Evolutionary conservation across 2,113 vertebrate genomes (phyloP).

Genomic region (Labrus mixtus): DNA sequence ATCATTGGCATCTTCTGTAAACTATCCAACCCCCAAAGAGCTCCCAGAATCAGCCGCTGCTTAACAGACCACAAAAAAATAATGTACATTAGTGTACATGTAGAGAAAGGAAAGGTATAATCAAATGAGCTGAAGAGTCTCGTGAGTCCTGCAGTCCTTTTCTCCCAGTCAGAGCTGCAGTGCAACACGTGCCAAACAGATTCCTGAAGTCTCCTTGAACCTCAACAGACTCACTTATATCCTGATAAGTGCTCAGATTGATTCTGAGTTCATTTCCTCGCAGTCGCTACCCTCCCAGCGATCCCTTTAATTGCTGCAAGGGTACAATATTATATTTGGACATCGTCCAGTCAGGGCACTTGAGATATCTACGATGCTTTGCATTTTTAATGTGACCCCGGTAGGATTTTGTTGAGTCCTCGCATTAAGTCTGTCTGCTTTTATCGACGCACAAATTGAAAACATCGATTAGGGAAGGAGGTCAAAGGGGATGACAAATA

Average conservation of each 20-base stretch:
- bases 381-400: constrained; percentile 70
- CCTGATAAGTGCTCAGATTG: constrained; percentile 72
- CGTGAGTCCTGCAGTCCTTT: constrained; percentile 37
- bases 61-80: background rate
- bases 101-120: constrained; percentile 17
- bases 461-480: constrained; percentile 67
- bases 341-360: constrained; percentile 64
- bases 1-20: too few relatives aligned
- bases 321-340: constrained; percentile 76
- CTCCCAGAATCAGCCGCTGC: too few relatives aligned
- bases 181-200: constrained; percentile 51
- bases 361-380: constrained; percentile 46
- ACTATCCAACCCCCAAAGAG: too few relatives aligned
- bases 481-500: constrained; percentile 67
- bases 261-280: constrained; percentile 69
- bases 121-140: constrained; percentile 13
- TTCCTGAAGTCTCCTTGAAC: constrained; percentile 74
- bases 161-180: constrained; percentile 33
- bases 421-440: constrained; percentile 60
- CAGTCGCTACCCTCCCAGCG: constrained; percentile 53
- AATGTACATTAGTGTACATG: constrained; percentile 5
- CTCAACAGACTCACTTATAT: constrained; percentile 58
- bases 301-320: constrained; percentile 72
- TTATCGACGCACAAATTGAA: constrained; percentile 70
- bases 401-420: constrained; percentile 46